Percentiles rank a stretch among this genome's conserved stretches.
These are phyloP conservation scores for Sinella curviseta DNA, from an alignment of 1,140 invertebrate genomes.

Conservation along the genomic window DNA sequence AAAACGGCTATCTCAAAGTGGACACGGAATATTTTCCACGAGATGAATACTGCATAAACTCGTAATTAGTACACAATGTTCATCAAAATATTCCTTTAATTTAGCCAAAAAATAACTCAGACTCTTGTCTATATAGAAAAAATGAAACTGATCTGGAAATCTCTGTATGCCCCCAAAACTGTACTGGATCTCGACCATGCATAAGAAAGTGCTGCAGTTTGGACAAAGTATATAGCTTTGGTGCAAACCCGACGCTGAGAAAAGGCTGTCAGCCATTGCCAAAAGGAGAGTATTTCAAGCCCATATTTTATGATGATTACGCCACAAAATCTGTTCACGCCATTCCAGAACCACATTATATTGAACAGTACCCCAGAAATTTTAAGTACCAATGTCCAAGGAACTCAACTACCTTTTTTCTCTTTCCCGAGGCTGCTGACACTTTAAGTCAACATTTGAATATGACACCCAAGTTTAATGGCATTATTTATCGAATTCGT, in stretches of 20 bases:
- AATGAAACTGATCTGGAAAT: constrained; percentile 8
- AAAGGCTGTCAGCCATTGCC: neutral
- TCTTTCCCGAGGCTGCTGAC: neutral
- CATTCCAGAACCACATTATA: neutral
- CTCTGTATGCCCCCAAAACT: constrained; percentile 5
- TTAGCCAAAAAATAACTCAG: neutral
- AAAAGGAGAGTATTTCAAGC: constrained; percentile 2
- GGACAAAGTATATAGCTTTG: constrained; percentile 21
- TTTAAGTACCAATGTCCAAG: neutral
- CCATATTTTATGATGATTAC: neutral
- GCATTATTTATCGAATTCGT: neutral
- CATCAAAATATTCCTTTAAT: neutral
- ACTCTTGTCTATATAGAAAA: constrained; percentile 1
- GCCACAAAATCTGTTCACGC: neutral
- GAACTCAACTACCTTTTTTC: neutral
- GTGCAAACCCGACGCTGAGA: neutral
- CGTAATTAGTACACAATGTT: constrained; percentile 1
- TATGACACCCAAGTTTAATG: neutral
- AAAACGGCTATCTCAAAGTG: constrained; percentile 23
- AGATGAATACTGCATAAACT: constrained; percentile 19
- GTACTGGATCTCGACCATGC: neutral
- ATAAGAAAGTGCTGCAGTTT: constrained; percentile 22
- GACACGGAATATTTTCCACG: neutral
- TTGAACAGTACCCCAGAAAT: neutral
- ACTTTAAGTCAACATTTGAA: neutral